Evolutionary conservation across 2,113 vertebrate genomes (phyloP), one percentile per base, ranked within the genome.

Genomic region (Callipepla californica): DNA sequence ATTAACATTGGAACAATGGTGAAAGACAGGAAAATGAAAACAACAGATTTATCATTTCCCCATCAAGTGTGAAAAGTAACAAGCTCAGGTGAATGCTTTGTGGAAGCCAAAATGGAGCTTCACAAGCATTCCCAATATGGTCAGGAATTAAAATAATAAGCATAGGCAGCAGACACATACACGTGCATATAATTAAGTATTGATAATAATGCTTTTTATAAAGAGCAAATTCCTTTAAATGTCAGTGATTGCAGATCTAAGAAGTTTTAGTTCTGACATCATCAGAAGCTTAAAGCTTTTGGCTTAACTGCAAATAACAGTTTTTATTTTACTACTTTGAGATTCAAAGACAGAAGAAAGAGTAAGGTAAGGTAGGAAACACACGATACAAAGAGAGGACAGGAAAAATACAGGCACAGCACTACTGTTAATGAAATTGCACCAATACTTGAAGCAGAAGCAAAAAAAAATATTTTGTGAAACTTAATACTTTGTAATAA

Each of bases 71-170:
- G 26, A 67, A 87, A 84, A 81, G 22, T 8, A 83, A 77, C 18
- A 81, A 38, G 23, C 38, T 68, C 53, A 66, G 62, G 9, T 38
- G 38, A 75, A 81, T 32, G 18, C 21, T 70, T 50, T 68, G 13
- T 75, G 12, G 53, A 93, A 89, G 66, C 55, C 57, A 94, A 84
- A 93, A 90, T 78, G 11, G 65, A 94, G 38, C 13, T 67, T 69
- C 30, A 53, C 67, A 80, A 83, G 13, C 2, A 23, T 25, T 66
- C 19, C n/a, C 6, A 3, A 44, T 47, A 53, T 55, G 42, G 47
- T 57, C 30, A 74, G 51, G 42, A 78, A 26, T 63, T 63, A 28
- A 10, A 89, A 72, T 51, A 7, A 15, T 22, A 23, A 30, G 4
- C 4, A 16, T 16, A 65, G 13, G 36, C 77, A 68, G 7, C 65